phyloP scores from a whole-genome alignment of 2,888 invertebrate species.

The Xestobium rufovillosum region DNA sequence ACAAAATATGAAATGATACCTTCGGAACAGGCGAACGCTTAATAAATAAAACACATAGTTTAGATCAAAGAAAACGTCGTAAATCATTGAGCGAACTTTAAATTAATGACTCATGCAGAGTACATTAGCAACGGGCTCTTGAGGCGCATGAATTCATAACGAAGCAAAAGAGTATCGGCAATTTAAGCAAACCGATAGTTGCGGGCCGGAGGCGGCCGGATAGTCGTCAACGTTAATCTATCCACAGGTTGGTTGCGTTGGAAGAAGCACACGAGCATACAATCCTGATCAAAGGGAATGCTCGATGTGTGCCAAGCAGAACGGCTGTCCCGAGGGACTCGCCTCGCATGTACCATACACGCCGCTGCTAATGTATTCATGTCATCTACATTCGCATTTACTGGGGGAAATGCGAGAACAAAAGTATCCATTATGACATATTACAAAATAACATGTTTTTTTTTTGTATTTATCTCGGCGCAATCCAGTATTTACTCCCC shows the following conservation, averaged over 20 bases:
- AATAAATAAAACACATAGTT: too few species aligned
- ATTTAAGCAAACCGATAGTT: too few species aligned
- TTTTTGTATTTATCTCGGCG: too few species aligned
- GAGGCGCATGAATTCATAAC: too few species aligned
- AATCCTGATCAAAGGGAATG: neutral
- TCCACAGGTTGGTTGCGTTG: conserved; percentile 1
- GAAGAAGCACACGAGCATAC: neutral
- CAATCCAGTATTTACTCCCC: too few species aligned
- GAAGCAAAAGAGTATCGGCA: too few species aligned
- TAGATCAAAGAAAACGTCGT: too few species aligned
- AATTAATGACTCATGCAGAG: too few species aligned
- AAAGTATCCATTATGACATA: conserved; percentile 1
- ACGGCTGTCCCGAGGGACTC: neutral
- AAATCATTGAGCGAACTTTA: too few species aligned
- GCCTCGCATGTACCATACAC: conserved; percentile 2
- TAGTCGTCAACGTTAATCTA: conserved; percentile 2
- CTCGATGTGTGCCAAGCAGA: neutral
- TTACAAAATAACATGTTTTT: neutral
- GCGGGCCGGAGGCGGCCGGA: neutral
- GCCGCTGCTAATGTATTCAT: conserved; percentile 3
- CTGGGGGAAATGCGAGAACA: neutral
- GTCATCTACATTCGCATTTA: conserved; percentile 3
- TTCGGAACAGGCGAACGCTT: too few species aligned
- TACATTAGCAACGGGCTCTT: too few species aligned
- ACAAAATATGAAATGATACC: too few species aligned